Base-by-base conservation (phyloP, 2,888 invertebrate genomes). In the Cheiracanthium punctorium region DNA sequence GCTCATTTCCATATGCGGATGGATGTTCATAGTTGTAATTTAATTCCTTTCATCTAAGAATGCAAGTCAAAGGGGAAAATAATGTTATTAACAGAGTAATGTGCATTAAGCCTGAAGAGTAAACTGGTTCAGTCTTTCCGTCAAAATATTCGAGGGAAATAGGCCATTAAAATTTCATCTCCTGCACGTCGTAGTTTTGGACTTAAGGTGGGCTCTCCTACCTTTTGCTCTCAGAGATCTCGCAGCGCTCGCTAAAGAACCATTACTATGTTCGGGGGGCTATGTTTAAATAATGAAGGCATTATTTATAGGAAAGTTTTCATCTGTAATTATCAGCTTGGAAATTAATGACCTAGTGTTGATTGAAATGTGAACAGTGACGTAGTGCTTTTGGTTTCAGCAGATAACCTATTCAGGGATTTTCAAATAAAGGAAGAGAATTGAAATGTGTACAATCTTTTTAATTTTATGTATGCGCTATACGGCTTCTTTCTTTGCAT, bases 91-190 rank as follows among this genome's bases (percentile, higher is more conserved):
- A 72, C 65, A 58, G 33, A 29, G 24, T 30, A 65, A 74, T 67
- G 67, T 48, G 24, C 65, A 69, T 74, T 69, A 80, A 33, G 29
- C 32, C 32, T 43, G n/a, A 8, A 4, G 58, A 48, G 28, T 33
- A 41, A 65, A 73, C 65, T 67, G 32, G 37, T 72, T 80, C 43
- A 30, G 72, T 80, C 72, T 58, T 74, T 28, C 20, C 30, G 32
- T 24, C 8, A 64, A 80, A 80, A 72, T 43, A 29, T 64, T 69
- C 74, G 14, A 33, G 28, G 33, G 74, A 73, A 73, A 81, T 67
- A 81, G 80, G 74, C 52, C 74, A 74, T 81, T 81, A 81, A 81
- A 81, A 33, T 81, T 81, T 81, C 74, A 81, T 74, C 30, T 81
- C 43, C 74, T 29, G 24, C 48, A 30, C 65, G 28, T 30, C 37